Evolutionary conservation across 2,113 vertebrate species (phyloP), one percentile per base, ranked within the genome.

Genomic region (Grammomys surdaster): DNA sequence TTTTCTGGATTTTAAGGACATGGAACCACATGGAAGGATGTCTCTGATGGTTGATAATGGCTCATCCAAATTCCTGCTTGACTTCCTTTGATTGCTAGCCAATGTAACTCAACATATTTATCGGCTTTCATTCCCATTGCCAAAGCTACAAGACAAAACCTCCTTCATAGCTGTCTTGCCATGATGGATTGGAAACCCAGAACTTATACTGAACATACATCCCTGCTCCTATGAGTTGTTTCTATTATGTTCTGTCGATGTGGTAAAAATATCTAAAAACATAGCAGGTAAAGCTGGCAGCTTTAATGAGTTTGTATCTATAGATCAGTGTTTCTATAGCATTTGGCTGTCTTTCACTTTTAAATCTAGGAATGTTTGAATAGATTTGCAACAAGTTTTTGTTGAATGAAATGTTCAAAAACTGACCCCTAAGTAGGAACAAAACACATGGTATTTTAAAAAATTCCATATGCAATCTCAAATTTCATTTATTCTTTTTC

Each of bases 361-460:
- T 82, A 88, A 33, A n/a, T 93, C 31, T 8, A 63, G 88, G 14
- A 78, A 56, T 3, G 58, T 4, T 17, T 58, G 11, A 24, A 51
- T 1, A 3, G 22, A 90, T 92, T 94, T 36, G 26, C 65, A 78
- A 73, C 36, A 90, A 11, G n/a, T 0, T 16, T 6, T 82, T 33
- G 16, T 69, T 78, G 3, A 51, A 56, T 84, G 3, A 97, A 97
- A 90, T 16, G 40, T 63, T 73, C 13, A 63, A 84, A 33, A 69
- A 0, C 89, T 90, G 60, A 96, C 22, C 11, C 26, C 69, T 1
- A 89, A 78, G 1, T 14, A 10, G 96, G 1, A 7, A 77, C 58
- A 96, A 97, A 96, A 46, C 0, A 80, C 48, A 33, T 89, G 63
- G 8, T 73, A 36, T 81, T 73, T 69, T 1, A 46, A 77, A 40